phyloP scores from a whole-genome alignment of 2,113 vertebrate genomes.

The Lagopus muta region DNA sequence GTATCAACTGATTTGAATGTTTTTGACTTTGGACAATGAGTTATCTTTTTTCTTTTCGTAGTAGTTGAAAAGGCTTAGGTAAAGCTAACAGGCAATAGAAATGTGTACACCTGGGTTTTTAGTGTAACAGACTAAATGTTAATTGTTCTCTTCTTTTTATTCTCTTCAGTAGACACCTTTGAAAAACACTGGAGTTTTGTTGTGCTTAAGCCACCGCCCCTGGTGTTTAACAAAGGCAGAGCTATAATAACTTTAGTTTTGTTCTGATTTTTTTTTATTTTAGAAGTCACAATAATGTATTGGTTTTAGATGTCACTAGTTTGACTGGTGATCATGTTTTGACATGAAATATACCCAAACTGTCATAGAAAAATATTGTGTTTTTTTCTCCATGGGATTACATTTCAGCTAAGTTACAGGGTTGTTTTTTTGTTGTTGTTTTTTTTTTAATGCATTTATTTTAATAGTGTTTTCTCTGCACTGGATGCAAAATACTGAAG shows the following conservation, averaged over 20 bases:
- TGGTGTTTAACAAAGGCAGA: conserved; percentile 84
- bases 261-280: conserved; percentile 83
- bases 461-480: conserved; percentile 56
- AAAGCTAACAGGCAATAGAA: conserved; percentile 94
- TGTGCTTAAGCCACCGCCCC: conserved; percentile 86
- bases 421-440: background rate
- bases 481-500: conserved; percentile 12
- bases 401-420: background rate
- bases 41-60: conserved; percentile 80
- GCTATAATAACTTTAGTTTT: conserved; percentile 89
- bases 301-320: conserved; percentile 63
- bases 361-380: conserved; percentile 30
- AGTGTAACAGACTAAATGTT: conserved; percentile 84
- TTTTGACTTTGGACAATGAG: conserved; percentile 83
- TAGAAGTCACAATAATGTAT: conserved; percentile 75
- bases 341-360: conserved; percentile 65
- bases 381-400: conserved; percentile 11
- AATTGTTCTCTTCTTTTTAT: conserved; percentile 84
- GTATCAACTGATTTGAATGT: conserved; percentile 91
- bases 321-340: conserved; percentile 58
- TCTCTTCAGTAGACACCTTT: conserved; percentile 91
- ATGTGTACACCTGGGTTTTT: conserved; percentile 83
- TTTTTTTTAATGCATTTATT: conserved; percentile 23
- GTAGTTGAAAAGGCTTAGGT: conserved; percentile 84
- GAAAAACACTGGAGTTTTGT: conserved; percentile 84